Evolutionary conservation across 2,797 vertebrate species (phyloP), one percentile per base, ranked within the genome.

Genomic region (Diplodus sargus): DNA sequence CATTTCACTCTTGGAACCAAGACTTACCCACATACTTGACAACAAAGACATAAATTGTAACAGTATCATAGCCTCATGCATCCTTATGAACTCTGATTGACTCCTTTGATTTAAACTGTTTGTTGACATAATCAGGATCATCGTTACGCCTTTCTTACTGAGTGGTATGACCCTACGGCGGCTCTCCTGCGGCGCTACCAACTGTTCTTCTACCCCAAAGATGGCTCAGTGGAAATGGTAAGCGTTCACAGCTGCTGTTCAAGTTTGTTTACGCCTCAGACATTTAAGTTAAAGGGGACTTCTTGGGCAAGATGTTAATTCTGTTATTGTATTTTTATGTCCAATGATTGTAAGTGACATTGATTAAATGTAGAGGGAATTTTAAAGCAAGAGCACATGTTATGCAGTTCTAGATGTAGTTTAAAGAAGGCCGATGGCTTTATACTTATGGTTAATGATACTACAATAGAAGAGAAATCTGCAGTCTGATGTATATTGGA

Each of bases 191-290:
- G 97, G 15, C 96, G 95, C 65, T 99, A 96, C 62, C 97, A 99
- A 53, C 96, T 99, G 54, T 93, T 99, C 53, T 99, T 93, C 95
- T 99, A 99, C 82, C 96, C 97, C 18, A 96, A 93, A 77, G 97
- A 99, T 90, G 91, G 94, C 78, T 96, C 97, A 0, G 95, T 99
- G 81, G 98, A 99, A 94, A 99, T 99, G 98, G 98, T 99, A 93
- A 91, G 79, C 39, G 53, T 68, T 68, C 34, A 22, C 42, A 45
- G 15, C 34, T 39, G 34, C 34, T 9, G 34, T 10, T 39, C 39
- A 39, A 39, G 39, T 11, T 11, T 39, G 39, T 60, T 63, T 47
- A 13, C 30, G 54, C 25, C 23, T 16, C 15, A 34, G 34, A 34
- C 39, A 5, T 4, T 22, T 15, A 9, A 39, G 5, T 20, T 12